Evolutionary conservation across 2,113 vertebrate species (phyloP), one percentile per base, ranked within the genome.

Genomic region (Myrmecophaga tridactyla): DNA sequence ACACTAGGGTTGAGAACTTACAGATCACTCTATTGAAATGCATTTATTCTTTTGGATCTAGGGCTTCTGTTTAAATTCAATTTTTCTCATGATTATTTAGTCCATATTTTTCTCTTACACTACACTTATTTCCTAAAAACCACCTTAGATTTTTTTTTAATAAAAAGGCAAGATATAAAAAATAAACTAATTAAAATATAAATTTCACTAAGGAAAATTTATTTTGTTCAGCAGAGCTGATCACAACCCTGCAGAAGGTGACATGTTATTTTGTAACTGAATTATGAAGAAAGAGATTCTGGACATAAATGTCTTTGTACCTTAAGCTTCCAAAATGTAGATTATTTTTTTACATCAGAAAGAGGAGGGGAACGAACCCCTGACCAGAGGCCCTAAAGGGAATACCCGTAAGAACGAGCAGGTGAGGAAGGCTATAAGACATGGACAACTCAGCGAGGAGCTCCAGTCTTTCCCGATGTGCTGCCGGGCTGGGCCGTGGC

Each of bases 1-100:
- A 75, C 23, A 80, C 69, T 58, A 58, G 29, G 23, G 23, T n/a
- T 46, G 39, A 51, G 80, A 90, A 53, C 1, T n/a, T 91, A 69
- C 13, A 34, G 83, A 14, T 36, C 29, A 83, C 23, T 87, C 43
- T n/a, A 15, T 41, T 72, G 21, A 84, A 94, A 84, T 58, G 36
- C 36, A 48, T 78, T 92, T 88, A 36, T 91, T 96, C 69, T 92
- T 83, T 94, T 41, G 6, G 15, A 88, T 91, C 43, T 82, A 94
- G 43, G 84, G 36, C 25, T 63, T 96, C 41, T 10, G 15, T 70
- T 91, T 62, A 46, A 63, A 39, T 36, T 83, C 36, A 94, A 82
- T 69, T 90, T 77, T 82, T 82, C 82, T 84, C 78, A 72, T 70
- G 17, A 29, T 83, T 56, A 67, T 69, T 75, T 90, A 63, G 69